Conservation (phyloP, 2,797 vertebrate species). For the Falco columbarius region DNA sequence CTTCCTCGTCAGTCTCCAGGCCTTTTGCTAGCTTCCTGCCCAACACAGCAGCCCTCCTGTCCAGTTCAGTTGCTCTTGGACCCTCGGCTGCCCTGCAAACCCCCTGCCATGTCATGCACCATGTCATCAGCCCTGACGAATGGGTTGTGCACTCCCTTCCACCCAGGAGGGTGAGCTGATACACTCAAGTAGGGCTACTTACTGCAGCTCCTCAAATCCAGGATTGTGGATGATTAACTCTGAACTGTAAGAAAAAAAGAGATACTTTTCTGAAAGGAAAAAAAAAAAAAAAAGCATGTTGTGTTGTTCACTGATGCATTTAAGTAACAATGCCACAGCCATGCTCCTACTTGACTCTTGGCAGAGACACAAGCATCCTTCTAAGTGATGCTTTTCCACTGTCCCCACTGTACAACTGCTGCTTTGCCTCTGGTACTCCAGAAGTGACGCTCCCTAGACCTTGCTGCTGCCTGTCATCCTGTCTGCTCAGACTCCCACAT, state of each 20-base stretch:
- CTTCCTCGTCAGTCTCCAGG: slow-evolving; percentile 78
- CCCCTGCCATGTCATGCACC: fast-evolving
- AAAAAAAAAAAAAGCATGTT: neutral
- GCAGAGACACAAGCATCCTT: neutral
- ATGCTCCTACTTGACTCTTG: neutral
- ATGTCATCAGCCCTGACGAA: neutral
- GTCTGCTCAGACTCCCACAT: fast-evolving
- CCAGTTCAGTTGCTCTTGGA: slow-evolving; percentile 67
- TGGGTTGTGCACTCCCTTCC: fast-evolving
- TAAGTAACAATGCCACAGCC: neutral
- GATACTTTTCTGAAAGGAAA: neutral
- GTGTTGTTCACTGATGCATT: neutral
- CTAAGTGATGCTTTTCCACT: neutral
- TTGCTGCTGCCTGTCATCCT: neutral
- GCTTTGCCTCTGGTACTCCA: neutral
- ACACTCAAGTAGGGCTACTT: slow-evolving; percentile 42
- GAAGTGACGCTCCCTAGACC: neutral
- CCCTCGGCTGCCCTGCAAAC: slow-evolving; percentile 14
- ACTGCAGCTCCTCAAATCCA: slow-evolving; percentile 82
- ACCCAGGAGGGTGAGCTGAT: neutral
- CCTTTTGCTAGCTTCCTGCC: slow-evolving; percentile 82
- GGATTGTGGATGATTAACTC: slow-evolving; percentile 84
- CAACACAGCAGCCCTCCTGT: slow-evolving; percentile 78
- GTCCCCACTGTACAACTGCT: neutral
- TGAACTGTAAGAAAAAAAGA: slow-evolving; percentile 70